Conservation (phyloP, 2,113 vertebrate species). For the Eptesicus fuscus region DNA sequence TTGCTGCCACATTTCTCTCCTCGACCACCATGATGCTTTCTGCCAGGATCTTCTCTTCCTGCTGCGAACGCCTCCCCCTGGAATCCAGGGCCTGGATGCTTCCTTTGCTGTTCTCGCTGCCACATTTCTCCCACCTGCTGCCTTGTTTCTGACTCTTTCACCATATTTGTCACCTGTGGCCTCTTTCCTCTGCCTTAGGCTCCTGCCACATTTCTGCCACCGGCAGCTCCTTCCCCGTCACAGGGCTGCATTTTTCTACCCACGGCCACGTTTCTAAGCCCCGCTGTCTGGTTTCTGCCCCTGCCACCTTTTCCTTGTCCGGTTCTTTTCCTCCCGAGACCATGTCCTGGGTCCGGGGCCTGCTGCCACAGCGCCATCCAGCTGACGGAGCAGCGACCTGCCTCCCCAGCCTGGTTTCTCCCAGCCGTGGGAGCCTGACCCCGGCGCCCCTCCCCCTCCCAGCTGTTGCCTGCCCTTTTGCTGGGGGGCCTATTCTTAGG, state of each 20-base stretch:
- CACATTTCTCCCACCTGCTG: neutral
- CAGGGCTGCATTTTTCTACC: neutral
- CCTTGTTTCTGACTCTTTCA: neutral
- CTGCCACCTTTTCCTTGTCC: neutral
- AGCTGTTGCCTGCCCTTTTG: constrained; percentile 76
- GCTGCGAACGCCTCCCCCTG: neutral
- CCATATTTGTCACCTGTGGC: neutral
- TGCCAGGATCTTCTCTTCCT: neutral
- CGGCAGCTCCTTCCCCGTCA: accelerated
- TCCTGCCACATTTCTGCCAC: neutral
- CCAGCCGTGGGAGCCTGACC: neutral
- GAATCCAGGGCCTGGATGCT: neutral
- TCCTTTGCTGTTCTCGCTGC: neutral
- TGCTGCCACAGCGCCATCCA: neutral
- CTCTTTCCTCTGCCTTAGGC: neutral
- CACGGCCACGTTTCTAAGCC: neutral
- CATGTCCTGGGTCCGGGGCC: neutral
- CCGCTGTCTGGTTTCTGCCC: neutral
- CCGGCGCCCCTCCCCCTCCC: constrained; percentile 53
- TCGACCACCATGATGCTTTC: neutral
- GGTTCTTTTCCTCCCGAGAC: neutral
- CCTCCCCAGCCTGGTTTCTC: neutral
- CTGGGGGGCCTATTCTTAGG: constrained; percentile 73
- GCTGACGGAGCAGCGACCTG: neutral
- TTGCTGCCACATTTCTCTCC: neutral